These are phyloP conservation scores for Nudaria mundana DNA, from an alignment of 2,888 invertebrate species.

Conservation along the genomic window DNA sequence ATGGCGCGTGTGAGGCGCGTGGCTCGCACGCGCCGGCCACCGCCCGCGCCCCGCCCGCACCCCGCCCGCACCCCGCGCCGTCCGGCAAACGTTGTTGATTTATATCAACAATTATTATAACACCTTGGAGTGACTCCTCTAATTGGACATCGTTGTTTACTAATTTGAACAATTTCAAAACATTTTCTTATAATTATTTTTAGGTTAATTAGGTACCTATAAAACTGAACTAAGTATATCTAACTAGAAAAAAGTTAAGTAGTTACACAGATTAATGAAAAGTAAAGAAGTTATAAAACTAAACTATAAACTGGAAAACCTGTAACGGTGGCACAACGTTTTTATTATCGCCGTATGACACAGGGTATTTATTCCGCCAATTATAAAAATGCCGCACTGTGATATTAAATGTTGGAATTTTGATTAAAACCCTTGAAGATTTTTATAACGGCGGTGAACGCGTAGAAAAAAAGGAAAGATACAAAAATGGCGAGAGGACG, in stretches of 20 bases:
- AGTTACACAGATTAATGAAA: background rate
- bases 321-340: constrained; percentile 35
- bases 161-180: background rate
- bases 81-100: constrained; percentile 4
- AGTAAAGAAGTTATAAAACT: no score
- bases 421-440: constrained; percentile 72
- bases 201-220: background rate
- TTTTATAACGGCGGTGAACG: constrained; percentile 63
- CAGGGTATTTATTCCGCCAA: constrained; percentile 64
- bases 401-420: constrained; percentile 72
- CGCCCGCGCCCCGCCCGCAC: constrained; percentile 17
- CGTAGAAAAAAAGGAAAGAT: constrained; percentile 62
- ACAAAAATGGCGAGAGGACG: constrained; percentile 70
- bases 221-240: no score
- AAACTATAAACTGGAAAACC: constrained; percentile 45
- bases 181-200: background rate
- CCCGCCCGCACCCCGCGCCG: constrained; percentile 16
- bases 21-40: constrained; percentile 40
- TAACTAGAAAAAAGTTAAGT: background rate
- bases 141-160: background rate
- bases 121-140: background rate
- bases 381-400: constrained; percentile 57
- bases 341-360: constrained; percentile 59
- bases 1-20: constrained; percentile 39
- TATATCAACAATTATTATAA: constrained; percentile 2